phyloP scores from a whole-genome alignment of 2,888 invertebrate genomes.

The Kuschelorhynchus macadamiae region DNA sequence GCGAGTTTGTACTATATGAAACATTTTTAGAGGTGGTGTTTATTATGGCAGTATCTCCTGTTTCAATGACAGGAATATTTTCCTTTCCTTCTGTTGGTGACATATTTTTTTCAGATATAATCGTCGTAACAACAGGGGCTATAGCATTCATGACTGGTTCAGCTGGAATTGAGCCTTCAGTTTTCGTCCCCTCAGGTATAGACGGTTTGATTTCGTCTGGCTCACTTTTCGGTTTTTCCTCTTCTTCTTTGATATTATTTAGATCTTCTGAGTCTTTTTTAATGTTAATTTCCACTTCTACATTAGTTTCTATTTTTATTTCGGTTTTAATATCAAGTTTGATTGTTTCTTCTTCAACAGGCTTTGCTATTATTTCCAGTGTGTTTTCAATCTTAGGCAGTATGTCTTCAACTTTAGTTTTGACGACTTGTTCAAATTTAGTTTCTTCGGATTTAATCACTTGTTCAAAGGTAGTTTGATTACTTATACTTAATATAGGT shows the following conservation, averaged over 20 bases:
- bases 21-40: constrained; percentile 56
- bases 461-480: constrained; percentile 11
- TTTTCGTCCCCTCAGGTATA: constrained; percentile 41
- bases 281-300: constrained; percentile 12
- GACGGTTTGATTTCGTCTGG: constrained; percentile 36
- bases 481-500: neutral
- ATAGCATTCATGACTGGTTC: constrained; percentile 66
- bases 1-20: constrained; percentile 73
- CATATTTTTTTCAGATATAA: constrained; percentile 67
- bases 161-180: constrained; percentile 42
- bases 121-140: constrained; percentile 65
- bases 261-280: constrained; percentile 41
- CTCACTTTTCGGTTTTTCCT: constrained; percentile 27
- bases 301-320: constrained; percentile 46
- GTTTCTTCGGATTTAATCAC: constrained; percentile 48
- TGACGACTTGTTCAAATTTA: constrained; percentile 41
- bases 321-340: constrained; percentile 34
- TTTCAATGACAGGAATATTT: constrained; percentile 70
- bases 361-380: constrained; percentile 47
- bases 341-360: neutral
- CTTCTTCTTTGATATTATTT: constrained; percentile 45
- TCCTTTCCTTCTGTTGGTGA: constrained; percentile 72
- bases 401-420: constrained; percentile 48
- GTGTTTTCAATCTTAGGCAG: constrained; percentile 48
- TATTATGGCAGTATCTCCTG: constrained; percentile 28